phyloP scores from a whole-genome alignment of 2,797 vertebrate genomes.

The Sebastes cheni region DNA sequence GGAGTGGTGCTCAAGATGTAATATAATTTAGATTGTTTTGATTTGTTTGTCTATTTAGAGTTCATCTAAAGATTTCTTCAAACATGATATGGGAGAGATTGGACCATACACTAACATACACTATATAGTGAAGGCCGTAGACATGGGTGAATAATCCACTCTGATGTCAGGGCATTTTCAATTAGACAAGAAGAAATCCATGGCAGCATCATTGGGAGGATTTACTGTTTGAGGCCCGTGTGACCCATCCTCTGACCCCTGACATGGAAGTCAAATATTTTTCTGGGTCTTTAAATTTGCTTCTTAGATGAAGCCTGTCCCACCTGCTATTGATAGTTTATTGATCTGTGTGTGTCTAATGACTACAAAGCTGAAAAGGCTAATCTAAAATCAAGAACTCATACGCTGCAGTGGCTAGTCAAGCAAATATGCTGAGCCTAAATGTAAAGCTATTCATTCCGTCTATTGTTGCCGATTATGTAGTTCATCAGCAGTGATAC shows the following conservation, averaged over 20 bases:
- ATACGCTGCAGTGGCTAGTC: not conserved
- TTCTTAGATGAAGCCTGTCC: conserved; percentile 77
- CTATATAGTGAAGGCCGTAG: not conserved
- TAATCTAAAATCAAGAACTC: conserved; percentile 69
- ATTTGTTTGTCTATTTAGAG: not conserved
- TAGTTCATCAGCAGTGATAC: not conserved
- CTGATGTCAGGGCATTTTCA: conserved; percentile 14
- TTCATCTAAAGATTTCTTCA: not conserved
- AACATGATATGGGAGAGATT: not conserved
- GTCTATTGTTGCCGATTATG: not conserved
- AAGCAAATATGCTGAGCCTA: conserved; percentile 6
- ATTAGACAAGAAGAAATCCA: conserved; percentile 57
- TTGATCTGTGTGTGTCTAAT: conserved; percentile 87
- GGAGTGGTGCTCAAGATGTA: not conserved
- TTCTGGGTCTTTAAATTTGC: conserved; percentile 82
- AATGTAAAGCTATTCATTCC: not conserved
- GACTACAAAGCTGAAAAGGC: conserved; percentile 78
- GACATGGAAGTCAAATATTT: conserved; percentile 83
- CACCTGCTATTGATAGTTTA: conserved; percentile 80
- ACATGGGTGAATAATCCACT: not conserved
- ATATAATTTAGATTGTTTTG: not conserved
- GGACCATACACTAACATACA: not conserved
- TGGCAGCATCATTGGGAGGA: conserved; percentile 49
- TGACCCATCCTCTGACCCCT: conserved; percentile 87
- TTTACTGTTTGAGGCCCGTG: conserved; percentile 74